Evolutionary conservation across 2,888 invertebrate species (phyloP), one percentile per base, ranked within the genome.

Genomic region (Rhogogaster chlorosoma): DNA sequence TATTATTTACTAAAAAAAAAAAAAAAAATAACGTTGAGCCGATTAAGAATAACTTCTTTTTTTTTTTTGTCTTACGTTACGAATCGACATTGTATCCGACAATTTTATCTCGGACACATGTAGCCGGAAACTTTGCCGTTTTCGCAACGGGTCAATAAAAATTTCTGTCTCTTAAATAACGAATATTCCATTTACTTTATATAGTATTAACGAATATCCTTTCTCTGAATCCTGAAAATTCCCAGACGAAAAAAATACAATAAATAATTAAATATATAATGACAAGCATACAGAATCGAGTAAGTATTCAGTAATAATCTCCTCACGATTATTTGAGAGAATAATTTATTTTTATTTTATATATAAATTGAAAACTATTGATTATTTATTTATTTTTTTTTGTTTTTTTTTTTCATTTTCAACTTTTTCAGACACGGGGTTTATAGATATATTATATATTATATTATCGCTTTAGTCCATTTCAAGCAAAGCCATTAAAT

Each of bases 1-100:
- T 67, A 67, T 67, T 77, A 80, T 80, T 57, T 61, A 80, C 36
- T 36, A 80, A 10, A n/a, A 32, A 49, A 77, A n/a, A 77, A n/a
- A 42, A 36, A 18, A 9, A 4, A 6, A 67, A 67, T 32, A 32
- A 29, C 32, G 61, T 36, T 26, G 57, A 42, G 38, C 26, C 10
- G 42, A 71, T 36, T 10, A 36, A 70, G 32, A 70, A 70, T 22
- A 61, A 26, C 61, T 10, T 26, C 2, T 18, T 22, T 12, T 4
- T 22, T 22, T n/a, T 22, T n/a, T 9, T 29, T n/a, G n/a, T 15
- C 22, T 57, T 22, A 61, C 36, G 78, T 78, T 53, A 78, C 38
- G 57, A 78, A 78, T 18, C 67, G 67, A n/a, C 45, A 67, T 32
- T 15, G 82, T 38, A 67, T 82, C 36, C 45, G 64, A 45, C 82